These are phyloP conservation scores for Coreius guichenoti DNA, from an alignment of 2,797 vertebrate genomes.

Conservation along the genomic window DNA sequence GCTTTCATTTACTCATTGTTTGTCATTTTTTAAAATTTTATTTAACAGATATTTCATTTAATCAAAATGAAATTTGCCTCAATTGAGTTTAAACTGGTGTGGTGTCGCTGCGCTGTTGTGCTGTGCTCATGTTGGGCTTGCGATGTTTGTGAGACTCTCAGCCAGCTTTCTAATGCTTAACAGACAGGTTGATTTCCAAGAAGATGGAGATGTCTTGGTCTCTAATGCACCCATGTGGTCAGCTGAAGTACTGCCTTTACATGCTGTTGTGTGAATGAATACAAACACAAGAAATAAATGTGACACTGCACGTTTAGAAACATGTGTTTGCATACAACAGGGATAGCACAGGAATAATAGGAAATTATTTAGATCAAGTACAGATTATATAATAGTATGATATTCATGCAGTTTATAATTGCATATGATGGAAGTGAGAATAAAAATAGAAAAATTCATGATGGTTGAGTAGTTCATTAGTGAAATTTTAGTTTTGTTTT, in stretches of 20 bases:
- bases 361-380: neutral
- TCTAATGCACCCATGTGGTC: conserved; percentile 15
- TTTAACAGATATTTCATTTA: conserved; percentile 68
- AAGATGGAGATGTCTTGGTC: neutral
- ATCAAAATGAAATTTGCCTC: conserved; percentile 44
- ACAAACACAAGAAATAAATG: neutral
- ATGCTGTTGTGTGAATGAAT: neutral
- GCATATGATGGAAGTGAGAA: neutral
- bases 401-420: neutral
- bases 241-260: conserved; percentile 4
- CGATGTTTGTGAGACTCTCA: conserved; percentile 19
- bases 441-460: neutral
- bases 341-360: neutral
- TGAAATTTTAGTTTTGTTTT: neutral
- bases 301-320: neutral
- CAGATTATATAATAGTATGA: neutral
- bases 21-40: conserved; percentile 51
- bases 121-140: conserved; percentile 29
- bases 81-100: conserved; percentile 52
- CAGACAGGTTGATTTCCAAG: too few species aligned
- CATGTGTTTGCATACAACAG: neutral
- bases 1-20: conserved; percentile 69
- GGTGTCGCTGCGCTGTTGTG: conserved; percentile 36
- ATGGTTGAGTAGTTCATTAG: neutral
- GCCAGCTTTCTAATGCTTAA: neutral